These are phyloP conservation scores for Miniopterus natalensis DNA, from an alignment of 2,113 vertebrate species.

Conservation along the genomic window DNA sequence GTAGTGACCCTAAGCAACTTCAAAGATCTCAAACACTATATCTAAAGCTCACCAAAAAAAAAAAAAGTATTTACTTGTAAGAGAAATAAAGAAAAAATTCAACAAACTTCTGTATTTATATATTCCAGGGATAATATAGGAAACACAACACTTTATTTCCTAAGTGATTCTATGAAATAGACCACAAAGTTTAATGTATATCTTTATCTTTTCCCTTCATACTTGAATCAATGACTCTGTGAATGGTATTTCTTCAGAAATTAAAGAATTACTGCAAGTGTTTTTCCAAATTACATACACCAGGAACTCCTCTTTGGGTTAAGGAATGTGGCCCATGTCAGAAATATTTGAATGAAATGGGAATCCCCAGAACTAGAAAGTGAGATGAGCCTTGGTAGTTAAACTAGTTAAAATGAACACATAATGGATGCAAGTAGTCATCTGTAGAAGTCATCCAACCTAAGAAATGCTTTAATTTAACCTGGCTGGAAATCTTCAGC, in stretches of 20 bases:
- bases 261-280: constrained; percentile 24
- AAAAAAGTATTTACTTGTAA: constrained; percentile 26
- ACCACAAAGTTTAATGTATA: neutral
- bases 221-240: neutral
- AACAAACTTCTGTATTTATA: neutral
- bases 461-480: neutral
- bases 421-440: neutral
- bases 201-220: constrained; percentile 39
- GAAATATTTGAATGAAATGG: neutral
- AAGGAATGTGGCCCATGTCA: neutral
- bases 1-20: neutral
- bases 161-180: constrained; percentile 7
- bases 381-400: neutral
- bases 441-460: neutral
- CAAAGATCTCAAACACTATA: neutral
- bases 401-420: constrained; percentile 12
- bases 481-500: neutral
- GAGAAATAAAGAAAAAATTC: constrained; percentile 2
- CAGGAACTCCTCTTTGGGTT: neutral
- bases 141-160: constrained; percentile 3
- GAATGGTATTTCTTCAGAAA: constrained; percentile 31
- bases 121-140: neutral
- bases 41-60: neutral
- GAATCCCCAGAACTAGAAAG: neutral
- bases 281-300: constrained; percentile 3